A percentile compares a stretch with the other conserved stretches of the same genome.
Evolutionary conservation across 2,888 invertebrate species (phyloP).

Genomic region (Stenotaenia linearis): DNA sequence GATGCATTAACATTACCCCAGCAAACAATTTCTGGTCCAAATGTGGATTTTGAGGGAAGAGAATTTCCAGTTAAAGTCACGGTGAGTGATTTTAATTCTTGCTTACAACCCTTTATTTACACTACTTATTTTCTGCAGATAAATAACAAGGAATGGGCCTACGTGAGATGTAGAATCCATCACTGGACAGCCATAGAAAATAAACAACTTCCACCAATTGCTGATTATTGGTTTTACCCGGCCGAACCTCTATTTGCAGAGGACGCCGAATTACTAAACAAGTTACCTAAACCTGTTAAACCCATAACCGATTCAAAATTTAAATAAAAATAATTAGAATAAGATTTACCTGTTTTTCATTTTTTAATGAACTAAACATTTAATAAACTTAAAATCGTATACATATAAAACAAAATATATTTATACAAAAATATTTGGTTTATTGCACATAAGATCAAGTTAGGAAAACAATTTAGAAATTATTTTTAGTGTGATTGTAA

Average conservation of each 20-base stretch:
- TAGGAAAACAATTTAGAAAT: background rate
- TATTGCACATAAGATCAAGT: background rate
- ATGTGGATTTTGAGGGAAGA: conserved; percentile 69
- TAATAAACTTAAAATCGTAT: background rate
- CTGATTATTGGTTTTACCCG: conserved; percentile 52
- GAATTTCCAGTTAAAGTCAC: conserved; percentile 74
- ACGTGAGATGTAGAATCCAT: conserved; percentile 68
- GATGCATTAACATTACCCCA: conserved; percentile 69
- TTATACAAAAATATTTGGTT: background rate
- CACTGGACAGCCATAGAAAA: conserved; percentile 66
- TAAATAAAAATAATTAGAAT: background rate
- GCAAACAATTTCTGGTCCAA: conserved; percentile 70
- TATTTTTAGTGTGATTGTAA: background rate
- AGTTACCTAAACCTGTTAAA: conserved; percentile 37
- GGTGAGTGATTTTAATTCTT: conserved; percentile 49
- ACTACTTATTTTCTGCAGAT: conserved; percentile 51
- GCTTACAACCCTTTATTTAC: background rate
- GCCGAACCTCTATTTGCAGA: conserved; percentile 58
- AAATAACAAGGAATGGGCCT: conserved; percentile 63
- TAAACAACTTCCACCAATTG: conserved; percentile 56
- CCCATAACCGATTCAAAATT: background rate
- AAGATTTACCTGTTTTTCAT: background rate
- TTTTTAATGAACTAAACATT: background rate
- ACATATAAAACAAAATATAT: background rate
- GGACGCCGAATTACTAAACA: conserved; percentile 48